Evolutionary conservation across 2,797 vertebrate genomes (phyloP).

Genomic region (Euphonia xanthogaster): DNA sequence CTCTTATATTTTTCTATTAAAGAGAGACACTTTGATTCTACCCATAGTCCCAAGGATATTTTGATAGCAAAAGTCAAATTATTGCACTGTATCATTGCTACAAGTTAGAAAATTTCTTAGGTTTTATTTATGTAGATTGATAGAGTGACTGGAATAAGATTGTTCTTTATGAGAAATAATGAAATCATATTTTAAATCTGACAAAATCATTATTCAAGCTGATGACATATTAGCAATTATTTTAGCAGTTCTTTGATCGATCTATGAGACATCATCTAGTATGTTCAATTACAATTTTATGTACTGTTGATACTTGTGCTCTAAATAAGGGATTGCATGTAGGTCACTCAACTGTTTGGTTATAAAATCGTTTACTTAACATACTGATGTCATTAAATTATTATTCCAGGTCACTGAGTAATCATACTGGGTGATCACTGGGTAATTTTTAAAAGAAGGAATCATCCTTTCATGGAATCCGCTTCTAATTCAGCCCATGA

Average conservation of each 20-base stretch:
- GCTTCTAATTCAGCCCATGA: slow-evolving; percentile 22
- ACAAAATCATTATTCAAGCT: slow-evolving; percentile 25
- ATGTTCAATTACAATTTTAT: background rate
- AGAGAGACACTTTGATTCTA: background rate
- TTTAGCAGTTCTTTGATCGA: slow-evolving; percentile 19
- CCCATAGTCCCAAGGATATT: background rate
- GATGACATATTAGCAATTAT: slow-evolving; percentile 33
- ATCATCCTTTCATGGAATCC: slow-evolving; percentile 17
- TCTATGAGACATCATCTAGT: background rate
- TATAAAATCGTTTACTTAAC: background rate
- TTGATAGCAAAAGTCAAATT: background rate
- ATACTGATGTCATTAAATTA: slow-evolving; percentile 32
- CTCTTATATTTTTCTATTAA: background rate
- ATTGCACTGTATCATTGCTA: background rate
- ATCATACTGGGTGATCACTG: background rate
- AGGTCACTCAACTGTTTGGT: background rate
- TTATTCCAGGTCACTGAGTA: slow-evolving; percentile 35
- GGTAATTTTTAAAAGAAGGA: background rate
- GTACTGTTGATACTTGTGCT: background rate
- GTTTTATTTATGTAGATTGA: background rate
- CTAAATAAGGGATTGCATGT: slow-evolving; percentile 18
- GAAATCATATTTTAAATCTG: slow-evolving; percentile 27
- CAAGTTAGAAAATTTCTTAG: background rate
- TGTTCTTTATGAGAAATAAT: background rate
- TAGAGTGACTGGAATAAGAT: background rate